Base-by-base conservation (phyloP, 2,888 invertebrate species). In the Tipula helvola region DNA sequence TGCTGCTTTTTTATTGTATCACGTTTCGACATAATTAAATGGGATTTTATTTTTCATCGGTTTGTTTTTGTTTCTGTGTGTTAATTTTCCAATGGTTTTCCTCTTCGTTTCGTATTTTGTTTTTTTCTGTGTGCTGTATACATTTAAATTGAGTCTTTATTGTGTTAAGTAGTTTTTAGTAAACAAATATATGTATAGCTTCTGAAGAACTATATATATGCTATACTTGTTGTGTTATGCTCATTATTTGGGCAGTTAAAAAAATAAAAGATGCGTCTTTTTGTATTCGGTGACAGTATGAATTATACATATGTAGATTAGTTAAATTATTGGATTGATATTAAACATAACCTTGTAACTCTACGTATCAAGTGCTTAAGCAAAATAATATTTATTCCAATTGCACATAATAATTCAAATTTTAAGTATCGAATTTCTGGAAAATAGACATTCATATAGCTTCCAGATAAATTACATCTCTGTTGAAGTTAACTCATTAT, bases 41-140 rank as follows among this genome's bases (percentile, higher is more conserved):
- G 71, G 71, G 71, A 71, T 71, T 71, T 71, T 71, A 71, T 71
- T 71, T 71, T 71, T 71, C 71, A 71, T 71, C 71, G 71, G 71
- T 28, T 71, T 71, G 71, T 71, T 71, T 71, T 71, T 71, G 71
- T 71, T 71, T 71, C 71, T 28, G 28, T 71, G 71, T 71, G 71
- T 71, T 71, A 71, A 71, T 71, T 71, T 71, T 71, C 71, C 71
- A 71, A 71, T 71, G 71, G 28, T 71, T 71, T 71, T 71, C 10
- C 71, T 71, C 28, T 28, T 28, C 71, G 71, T 71, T 71, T 28
- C 5, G 16, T 57, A 16, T 47, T 47, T 47, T 12, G 47, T 47
- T 47, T 71, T 18, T 71, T 28, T 71, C 1, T 28, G 18, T 7
- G 71, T 71, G 4, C 71, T 71, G 28, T 71, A 12, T 71, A 28